Base-by-base conservation (phyloP, 2,113 vertebrate genomes). In the Ammodytes dubius region DNA sequence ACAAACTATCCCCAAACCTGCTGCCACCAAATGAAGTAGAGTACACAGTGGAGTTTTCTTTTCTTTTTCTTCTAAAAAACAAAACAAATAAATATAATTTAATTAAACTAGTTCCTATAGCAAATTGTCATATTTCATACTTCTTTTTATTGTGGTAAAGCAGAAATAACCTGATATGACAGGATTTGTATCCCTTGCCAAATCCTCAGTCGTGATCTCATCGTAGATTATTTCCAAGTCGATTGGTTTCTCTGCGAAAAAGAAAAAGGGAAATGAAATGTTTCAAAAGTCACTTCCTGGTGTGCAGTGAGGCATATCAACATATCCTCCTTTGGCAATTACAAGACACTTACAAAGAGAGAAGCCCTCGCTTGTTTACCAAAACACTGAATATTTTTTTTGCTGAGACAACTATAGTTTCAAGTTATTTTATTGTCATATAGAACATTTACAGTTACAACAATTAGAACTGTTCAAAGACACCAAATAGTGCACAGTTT, bases 211-310 rank as follows among this genome's bases (percentile, higher is more conserved):
- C 59, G 63, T 84, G 68, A 90, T 58, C 6, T 88, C 58, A 0
- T 85, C 84, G 12, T 91, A 91, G 68, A 89, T 77, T 1, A 54
- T 42, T 40, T 89, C 83, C 10, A 9, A 0, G 1, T 71, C 12
- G 0, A 46, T 49, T 11, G 12, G 45, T 39, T 58, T 71, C 7
- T 78, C 91, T 92, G 72, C 10, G 73, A 71, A 47, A 53, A 42
- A 8, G 1, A 42, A 71, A 69, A 7, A 3, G n/a, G 27, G 37
- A 70, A 81, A 45, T 39, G 2, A n/a, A 49, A 63, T 7, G 6
- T 45, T 43, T 66, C 6, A 61, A 46, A 40, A 49, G 5, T 13
- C 14, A 14, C 19, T 49, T 73, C 53, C 46, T 54, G 1, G 45
- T 75, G 10, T 58, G 1, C 27, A 47, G n/a, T 15, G 10, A 5